A percentile compares a stretch with the other conserved stretches of the same genome.
Conservation (phyloP, 2,797 vertebrate species). For the Rhincodon typus region DNA sequence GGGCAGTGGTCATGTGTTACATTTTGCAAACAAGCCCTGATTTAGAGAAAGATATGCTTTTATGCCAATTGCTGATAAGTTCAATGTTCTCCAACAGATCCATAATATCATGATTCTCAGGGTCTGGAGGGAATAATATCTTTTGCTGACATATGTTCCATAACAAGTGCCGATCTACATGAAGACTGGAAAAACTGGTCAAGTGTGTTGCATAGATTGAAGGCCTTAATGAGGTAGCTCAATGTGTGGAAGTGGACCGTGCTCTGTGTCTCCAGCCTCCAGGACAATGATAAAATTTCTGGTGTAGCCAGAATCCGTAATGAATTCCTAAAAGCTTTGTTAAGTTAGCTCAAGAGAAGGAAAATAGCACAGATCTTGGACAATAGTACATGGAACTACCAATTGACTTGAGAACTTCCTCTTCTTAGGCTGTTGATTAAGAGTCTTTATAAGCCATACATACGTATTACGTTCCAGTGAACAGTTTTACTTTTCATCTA, state of each 20-base stretch:
- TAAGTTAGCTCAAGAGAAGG: background rate
- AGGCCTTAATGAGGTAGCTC: background rate
- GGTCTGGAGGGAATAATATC: background rate
- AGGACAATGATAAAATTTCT: background rate
- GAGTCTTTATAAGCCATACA: background rate
- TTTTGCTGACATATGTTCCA: background rate
- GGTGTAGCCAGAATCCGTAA: background rate
- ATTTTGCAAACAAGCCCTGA: background rate
- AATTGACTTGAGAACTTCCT: background rate
- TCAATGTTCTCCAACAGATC: background rate
- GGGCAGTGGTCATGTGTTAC: background rate
- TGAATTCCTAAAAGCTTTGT: background rate
- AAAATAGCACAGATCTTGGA: background rate
- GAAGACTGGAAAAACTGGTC: background rate
- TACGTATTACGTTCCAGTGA: background rate
- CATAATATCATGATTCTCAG: background rate
- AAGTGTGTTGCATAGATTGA: background rate
- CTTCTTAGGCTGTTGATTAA: background rate
- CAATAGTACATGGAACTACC: background rate
- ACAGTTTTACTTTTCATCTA: background rate
- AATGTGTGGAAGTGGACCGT: background rate
- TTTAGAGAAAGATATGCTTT: background rate
- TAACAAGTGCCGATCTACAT: background rate
- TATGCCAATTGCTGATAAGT: background rate
- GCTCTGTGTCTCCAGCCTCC: background rate